These are phyloP conservation scores for Phrynocephalus forsythii DNA, from an alignment of 2,797 vertebrate species.

Conservation along the genomic window DNA sequence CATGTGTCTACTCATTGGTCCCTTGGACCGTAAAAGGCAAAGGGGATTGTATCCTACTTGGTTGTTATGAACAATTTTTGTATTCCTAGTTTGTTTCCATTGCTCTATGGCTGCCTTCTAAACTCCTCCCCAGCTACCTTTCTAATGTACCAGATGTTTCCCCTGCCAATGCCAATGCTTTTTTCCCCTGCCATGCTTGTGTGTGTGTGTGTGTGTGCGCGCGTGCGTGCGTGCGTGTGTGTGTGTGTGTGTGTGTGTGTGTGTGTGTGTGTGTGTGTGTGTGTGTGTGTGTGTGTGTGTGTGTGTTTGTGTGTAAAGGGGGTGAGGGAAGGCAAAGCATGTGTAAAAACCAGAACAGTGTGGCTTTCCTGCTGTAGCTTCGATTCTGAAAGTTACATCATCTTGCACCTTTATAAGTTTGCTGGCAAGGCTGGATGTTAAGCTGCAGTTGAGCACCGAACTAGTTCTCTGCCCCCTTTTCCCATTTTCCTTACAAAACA, in stretches of 20 bases:
- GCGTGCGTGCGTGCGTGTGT: not conserved
- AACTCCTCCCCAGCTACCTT: constrained; percentile 44
- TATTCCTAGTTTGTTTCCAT: constrained; percentile 40
- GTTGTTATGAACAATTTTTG: constrained; percentile 41
- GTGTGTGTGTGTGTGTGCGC: not conserved
- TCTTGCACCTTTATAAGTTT: not conserved
- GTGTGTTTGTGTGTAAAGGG: constrained; percentile 34
- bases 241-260: not conserved
- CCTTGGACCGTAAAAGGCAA: constrained; percentile 46
- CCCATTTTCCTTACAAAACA: not conserved
- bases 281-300: not conserved
- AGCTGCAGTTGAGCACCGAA: not conserved
- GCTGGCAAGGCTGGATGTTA: not conserved
- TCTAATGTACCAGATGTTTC: constrained; percentile 33
- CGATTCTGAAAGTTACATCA: not conserved
- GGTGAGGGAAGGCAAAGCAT: constrained; percentile 29
- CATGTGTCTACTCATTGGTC: not conserved
- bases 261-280: constrained; percentile 26
- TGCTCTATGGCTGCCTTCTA: constrained; percentile 47
- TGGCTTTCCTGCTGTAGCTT: constrained; percentile 5
- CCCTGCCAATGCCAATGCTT: constrained; percentile 50
- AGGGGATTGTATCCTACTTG: constrained; percentile 56
- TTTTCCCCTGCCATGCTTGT: constrained; percentile 6
- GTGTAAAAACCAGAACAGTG: not conserved
- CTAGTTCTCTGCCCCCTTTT: not conserved